Evolutionary conservation across 1,140 invertebrate genomes (phyloP), one percentile per base, ranked within the genome.

Genomic region (Platyura marginata): DNA sequence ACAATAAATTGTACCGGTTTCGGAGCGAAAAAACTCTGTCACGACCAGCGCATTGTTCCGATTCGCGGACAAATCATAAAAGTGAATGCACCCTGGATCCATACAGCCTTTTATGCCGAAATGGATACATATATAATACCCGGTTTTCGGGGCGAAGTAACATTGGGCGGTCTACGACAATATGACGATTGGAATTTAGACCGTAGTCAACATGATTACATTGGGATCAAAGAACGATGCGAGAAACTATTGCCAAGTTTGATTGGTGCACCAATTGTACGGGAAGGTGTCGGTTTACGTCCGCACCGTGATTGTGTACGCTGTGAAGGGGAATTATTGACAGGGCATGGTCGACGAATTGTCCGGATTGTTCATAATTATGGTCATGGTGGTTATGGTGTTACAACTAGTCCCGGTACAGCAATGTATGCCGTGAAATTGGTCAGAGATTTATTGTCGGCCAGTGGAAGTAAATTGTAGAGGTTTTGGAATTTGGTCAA

Each of bases 1-100:
- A 67, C 93, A 21, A 73, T 96, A 2, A 97, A 96, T 57, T 95
- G 91, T 54, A 73, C 79, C 0, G 92, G 91, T 2, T 63, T 94
- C 25, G 84, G 82, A 5, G 77, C 89, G 10, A 75, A 75, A 54
- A 59, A 71, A 48, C 64, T 97, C 18, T 81, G 81, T 47, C 65
- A 73, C 22, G 92, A 96, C 59, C 54, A 65, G 42, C 69, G 74
- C 53, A 51, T 95, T 16, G 74, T 85, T 25, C 81, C 91, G 1
- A 74, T 95, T n/a, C 70, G 85, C 44, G 91, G 91, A 5, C 91
- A 96, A 68, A 70, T 94, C 1, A 65, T 81, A 13, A 87, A 86
- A 67, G 79, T 86, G 2, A 70, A 73, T 48, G 89, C 89, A 10
- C 88, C 89, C 1, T 93, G 88, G 87, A 62, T 94, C 4, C 89